Evolutionary conservation across 2,888 invertebrate genomes (phyloP), one percentile per base, ranked within the genome.

Genomic region (Pardosa pseudoannulata): DNA sequence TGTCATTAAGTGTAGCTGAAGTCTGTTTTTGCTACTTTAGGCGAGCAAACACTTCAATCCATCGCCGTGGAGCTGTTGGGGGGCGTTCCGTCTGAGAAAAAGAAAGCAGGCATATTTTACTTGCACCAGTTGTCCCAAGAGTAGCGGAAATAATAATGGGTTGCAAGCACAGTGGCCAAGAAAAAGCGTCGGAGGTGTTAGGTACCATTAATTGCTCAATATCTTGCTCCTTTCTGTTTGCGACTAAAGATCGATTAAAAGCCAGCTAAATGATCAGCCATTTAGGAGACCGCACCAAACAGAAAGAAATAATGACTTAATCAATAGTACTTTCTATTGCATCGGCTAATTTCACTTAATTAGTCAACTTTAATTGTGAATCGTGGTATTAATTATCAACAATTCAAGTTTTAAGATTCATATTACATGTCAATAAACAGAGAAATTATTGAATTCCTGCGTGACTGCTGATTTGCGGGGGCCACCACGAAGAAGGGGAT

Each of bases 241-340:
- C 78, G 76, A 73, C 83, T 78, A 27, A 85, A 73, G 83, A 83
- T 85, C 83, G 83, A 85, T 85, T 85, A 85, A 85, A 85, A 78
- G 78, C 73, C 72, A 56, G 78, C 83, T 85, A 85, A 85, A 85
- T 79, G 83, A 85, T 85, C 83, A 72, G 83, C 83, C 83, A 85
- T 85, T 85, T 85, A 78, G 73, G 78, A 85, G 67, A 72, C 64
- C 76, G 71, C 71, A 82, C 70, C 56, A 46, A 83, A 76, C 81
- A 75, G 81, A 83, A 85, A 85, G 83, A 85, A 85, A 85, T 85
- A 85, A 85, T 85, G 83, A 85, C 83, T 85, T 85, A 85, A 85
- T 85, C 83, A 85, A 85, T 85, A 85, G 83, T 78, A 78, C 83
- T 85, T 85, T 85, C 83, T 78, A 85, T 85, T 85, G 83, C 78